These are phyloP conservation scores for Steatocranus sp. DNA, from an alignment of 2,797 vertebrate species.

Conservation along the genomic window DNA sequence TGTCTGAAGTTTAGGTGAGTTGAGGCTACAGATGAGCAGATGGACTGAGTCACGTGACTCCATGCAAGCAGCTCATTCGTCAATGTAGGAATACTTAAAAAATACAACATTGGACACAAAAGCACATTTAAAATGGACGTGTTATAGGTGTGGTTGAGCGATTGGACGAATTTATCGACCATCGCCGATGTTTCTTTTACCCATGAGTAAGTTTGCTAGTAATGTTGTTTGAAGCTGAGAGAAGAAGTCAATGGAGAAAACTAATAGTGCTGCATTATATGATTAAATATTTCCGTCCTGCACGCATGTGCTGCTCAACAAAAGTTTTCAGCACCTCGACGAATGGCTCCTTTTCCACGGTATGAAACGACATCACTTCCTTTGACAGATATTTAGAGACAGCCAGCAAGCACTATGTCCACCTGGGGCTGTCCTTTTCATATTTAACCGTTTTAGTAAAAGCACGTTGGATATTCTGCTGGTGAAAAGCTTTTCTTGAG, in stretches of 20 bases:
- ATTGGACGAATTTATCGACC: background rate
- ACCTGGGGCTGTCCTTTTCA: background rate
- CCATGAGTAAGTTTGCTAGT: background rate
- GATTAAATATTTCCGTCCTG: background rate
- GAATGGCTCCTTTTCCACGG: background rate
- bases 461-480: background rate
- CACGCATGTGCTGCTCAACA: background rate
- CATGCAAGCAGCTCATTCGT: background rate
- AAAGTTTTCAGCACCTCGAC: background rate
- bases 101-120: background rate
- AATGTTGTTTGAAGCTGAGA: background rate
- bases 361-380: background rate
- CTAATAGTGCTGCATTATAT: background rate
- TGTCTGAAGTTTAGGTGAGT: background rate
- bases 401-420: background rate
- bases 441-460: background rate
- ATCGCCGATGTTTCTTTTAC: fast-evolving
- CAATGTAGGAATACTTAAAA: background rate
- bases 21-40: background rate
- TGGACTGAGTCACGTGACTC: background rate
- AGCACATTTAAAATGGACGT: background rate
- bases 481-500: background rate
- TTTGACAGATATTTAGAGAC: background rate
- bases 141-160: background rate
- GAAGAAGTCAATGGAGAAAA: background rate